A percentile compares a stretch with the other conserved stretches of the same genome.
These are phyloP conservation scores for Manis pentadactyla DNA, from an alignment of 2,797 vertebrate genomes.

Conservation along the genomic window DNA sequence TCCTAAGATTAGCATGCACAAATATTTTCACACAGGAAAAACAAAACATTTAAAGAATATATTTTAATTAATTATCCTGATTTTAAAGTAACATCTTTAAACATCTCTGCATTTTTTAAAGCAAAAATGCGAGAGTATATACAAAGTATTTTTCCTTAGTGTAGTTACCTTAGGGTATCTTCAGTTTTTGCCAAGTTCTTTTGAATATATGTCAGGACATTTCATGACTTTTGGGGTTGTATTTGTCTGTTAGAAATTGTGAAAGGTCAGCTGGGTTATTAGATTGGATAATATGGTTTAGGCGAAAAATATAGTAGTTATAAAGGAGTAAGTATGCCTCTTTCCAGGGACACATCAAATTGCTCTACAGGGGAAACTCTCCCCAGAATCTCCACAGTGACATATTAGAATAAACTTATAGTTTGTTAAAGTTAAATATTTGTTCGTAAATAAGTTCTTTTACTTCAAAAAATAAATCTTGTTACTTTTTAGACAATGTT, in stretches of 20 bases:
- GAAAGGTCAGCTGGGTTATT: neutral
- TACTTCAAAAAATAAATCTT: neutral
- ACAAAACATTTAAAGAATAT: constrained; percentile 35
- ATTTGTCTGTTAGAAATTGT: constrained; percentile 35
- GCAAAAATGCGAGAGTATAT: neutral
- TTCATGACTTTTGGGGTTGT: constrained; percentile 23
- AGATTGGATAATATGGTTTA: constrained; percentile 18
- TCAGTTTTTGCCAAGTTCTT: neutral
- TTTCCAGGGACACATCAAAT: neutral
- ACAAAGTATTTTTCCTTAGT: neutral
- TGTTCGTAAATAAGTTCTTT: constrained; percentile 11
- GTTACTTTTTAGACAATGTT: constrained; percentile 27
- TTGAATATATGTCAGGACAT: neutral
- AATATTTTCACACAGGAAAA: neutral
- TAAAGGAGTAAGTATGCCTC: constrained; percentile 3
- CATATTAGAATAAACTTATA: neutral
- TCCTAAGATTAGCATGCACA: neutral
- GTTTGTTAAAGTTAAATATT: neutral
- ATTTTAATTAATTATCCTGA: constrained; percentile 7
- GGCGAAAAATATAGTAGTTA: neutral
- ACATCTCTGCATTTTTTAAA: neutral
- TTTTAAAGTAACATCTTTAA: constrained; percentile 42
- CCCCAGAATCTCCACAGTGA: neutral
- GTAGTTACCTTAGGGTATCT: neutral
- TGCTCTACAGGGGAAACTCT: neutral